phyloP scores from a whole-genome alignment of 2,113 vertebrate species.

The Mastomys coucha region DNA sequence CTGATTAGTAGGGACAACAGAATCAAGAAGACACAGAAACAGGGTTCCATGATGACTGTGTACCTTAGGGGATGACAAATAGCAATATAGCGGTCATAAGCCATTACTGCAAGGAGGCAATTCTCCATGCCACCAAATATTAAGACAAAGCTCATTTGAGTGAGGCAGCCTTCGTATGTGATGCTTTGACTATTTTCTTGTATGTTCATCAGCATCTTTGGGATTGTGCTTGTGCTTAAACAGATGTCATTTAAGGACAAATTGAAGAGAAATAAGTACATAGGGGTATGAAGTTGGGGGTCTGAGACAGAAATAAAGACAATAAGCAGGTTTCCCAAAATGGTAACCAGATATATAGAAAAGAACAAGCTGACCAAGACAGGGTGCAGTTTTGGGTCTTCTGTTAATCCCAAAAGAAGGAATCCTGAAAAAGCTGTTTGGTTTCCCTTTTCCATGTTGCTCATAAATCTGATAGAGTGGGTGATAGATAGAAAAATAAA shows the following conservation, averaged over 20 bases:
- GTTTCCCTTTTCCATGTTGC: not conserved
- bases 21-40: not conserved
- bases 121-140: not conserved
- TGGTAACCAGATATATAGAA: not conserved
- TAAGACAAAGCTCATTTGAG: not conserved
- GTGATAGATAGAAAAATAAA: not conserved
- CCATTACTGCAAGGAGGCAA: constrained; percentile 6
- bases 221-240: not conserved
- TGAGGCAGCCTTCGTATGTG: not conserved
- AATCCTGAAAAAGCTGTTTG: not conserved
- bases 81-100: not conserved
- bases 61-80: not conserved
- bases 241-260: not conserved
- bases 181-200: not conserved
- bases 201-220: not conserved
- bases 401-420: not conserved
- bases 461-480: not conserved
- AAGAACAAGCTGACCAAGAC: not conserved
- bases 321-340: not conserved
- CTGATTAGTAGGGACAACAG: not conserved
- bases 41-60: not conserved
- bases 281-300: not conserved
- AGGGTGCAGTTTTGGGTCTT: not conserved
- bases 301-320: not conserved
- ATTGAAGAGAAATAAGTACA: not conserved